Percentiles rank a stretch among this genome's conserved stretches.
Conservation (phyloP, 2,888 invertebrate species). For the Spilosoma lubricipeda region DNA sequence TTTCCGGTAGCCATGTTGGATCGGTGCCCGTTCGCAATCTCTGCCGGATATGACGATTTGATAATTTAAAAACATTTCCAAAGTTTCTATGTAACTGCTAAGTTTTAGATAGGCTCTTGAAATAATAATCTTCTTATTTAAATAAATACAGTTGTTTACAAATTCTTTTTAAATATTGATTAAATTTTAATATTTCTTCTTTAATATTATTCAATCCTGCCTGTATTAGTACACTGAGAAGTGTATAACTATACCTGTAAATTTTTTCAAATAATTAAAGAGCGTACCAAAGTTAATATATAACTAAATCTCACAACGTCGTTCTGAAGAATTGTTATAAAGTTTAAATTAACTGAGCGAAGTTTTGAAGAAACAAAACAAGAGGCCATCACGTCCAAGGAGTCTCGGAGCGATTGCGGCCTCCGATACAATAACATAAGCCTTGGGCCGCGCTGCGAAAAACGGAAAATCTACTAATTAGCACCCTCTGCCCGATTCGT, state of each 20-base stretch:
- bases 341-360: constrained; percentile 60
- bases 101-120: constrained; percentile 37
- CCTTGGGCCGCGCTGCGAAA: constrained; percentile 51
- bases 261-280: constrained; percentile 8
- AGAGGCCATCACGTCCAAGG: constrained; percentile 43
- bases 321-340: constrained; percentile 42
- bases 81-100: constrained; percentile 45
- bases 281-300: constrained; percentile 12
- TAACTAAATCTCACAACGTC: constrained; percentile 16
- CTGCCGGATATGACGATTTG: constrained; percentile 69
- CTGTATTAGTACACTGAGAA: background rate
- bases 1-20: constrained; percentile 74
- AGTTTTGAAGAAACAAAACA: constrained; percentile 52
- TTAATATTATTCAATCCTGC: background rate
- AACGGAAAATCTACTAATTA: constrained; percentile 60
- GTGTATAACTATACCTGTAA: too few species aligned
- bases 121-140: constrained; percentile 7
- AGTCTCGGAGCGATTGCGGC: constrained; percentile 33
- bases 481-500: constrained; percentile 43
- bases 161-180: background rate
- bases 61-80: constrained; percentile 63
- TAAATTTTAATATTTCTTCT: background rate
- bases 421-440: constrained; percentile 63
- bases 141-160: background rate
- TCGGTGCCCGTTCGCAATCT: constrained; percentile 64